Conservation (phyloP, 2,113 vertebrate genomes). For the Sprattus sprattus region DNA sequence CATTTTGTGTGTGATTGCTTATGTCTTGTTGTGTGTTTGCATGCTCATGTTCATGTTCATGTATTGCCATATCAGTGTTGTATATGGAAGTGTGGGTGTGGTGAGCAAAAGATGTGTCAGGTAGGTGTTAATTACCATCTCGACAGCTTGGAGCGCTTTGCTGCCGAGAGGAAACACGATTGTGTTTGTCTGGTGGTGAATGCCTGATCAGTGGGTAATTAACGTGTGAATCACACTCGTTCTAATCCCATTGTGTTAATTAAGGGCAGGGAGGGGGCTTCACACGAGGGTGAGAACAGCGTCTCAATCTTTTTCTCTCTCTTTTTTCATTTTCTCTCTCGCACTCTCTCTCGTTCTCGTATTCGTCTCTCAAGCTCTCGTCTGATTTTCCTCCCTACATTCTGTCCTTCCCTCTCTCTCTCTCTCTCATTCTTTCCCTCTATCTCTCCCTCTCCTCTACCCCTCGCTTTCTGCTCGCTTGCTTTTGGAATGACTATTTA, state of each 20-base stretch:
- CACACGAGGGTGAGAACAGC: conserved; percentile 6
- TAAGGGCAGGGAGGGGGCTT: conserved; percentile 17
- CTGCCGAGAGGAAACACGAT: conserved; percentile 18
- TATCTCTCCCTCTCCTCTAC: background rate
- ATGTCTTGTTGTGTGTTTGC: background rate
- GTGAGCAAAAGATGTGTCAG: conserved; percentile 18
- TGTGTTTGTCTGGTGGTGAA: conserved; percentile 10
- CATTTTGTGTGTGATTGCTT: background rate
- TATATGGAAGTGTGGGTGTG: background rate
- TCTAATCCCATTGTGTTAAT: conserved; percentile 38
- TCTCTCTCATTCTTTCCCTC: background rate
- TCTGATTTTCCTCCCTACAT: background rate
- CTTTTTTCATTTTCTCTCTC: background rate
- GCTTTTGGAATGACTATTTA: background rate
- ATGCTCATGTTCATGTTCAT: background rate
- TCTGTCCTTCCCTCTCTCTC: background rate
- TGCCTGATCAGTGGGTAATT: conserved; percentile 25
- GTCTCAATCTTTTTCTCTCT: background rate
- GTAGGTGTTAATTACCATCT: conserved; percentile 37
- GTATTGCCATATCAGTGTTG: background rate
- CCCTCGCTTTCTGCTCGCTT: background rate
- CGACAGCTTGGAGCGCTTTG: background rate
- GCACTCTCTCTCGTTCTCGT: background rate
- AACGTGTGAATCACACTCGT: conserved; percentile 27
- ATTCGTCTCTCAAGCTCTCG: background rate